Evolutionary conservation across 1,140 invertebrate genomes (phyloP).

Genomic region (Plodia interpunctella): DNA sequence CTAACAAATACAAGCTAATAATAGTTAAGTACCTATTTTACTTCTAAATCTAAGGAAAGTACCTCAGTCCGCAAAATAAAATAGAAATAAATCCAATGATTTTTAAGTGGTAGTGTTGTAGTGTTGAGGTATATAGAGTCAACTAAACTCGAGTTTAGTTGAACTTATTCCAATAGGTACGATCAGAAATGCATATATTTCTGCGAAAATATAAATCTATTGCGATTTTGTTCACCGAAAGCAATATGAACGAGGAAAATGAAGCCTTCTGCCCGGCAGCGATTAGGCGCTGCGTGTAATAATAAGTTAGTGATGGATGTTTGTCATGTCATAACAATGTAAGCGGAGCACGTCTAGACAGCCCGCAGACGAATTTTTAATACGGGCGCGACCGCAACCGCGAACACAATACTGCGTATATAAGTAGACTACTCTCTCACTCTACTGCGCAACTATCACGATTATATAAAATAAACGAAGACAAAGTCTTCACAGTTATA

Average conservation of each 20-base stretch:
- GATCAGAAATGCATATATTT: too few relatives aligned
- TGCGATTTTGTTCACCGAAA: not conserved
- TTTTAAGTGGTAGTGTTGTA: too few relatives aligned
- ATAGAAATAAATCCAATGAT: too few relatives aligned
- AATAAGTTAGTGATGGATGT: constrained; percentile 24
- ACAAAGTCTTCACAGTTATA: too few relatives aligned
- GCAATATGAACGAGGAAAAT: constrained; percentile 30
- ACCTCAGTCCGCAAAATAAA: too few relatives aligned
- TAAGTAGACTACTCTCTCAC: not conserved
- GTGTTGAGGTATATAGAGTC: too few relatives aligned
- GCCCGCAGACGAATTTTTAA: constrained; percentile 69
- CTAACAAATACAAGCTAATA: too few relatives aligned
- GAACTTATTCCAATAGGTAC: too few relatives aligned
- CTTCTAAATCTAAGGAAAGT: too few relatives aligned
- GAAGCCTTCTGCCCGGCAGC: constrained; percentile 16
- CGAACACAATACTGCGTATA: not conserved
- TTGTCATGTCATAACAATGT: constrained; percentile 45
- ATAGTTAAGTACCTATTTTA: too few relatives aligned
- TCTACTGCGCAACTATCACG: not conserved
- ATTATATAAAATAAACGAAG: not conserved
- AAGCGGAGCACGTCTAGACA: constrained; percentile 61
- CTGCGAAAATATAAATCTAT: too few relatives aligned
- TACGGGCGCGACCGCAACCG: constrained; percentile 33
- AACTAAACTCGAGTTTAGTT: too few relatives aligned
- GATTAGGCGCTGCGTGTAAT: not conserved